Percentiles rank a stretch among this genome's conserved stretches.
Conservation (phyloP, 2,113 vertebrate genomes). For the Peromyscus californicus region DNA sequence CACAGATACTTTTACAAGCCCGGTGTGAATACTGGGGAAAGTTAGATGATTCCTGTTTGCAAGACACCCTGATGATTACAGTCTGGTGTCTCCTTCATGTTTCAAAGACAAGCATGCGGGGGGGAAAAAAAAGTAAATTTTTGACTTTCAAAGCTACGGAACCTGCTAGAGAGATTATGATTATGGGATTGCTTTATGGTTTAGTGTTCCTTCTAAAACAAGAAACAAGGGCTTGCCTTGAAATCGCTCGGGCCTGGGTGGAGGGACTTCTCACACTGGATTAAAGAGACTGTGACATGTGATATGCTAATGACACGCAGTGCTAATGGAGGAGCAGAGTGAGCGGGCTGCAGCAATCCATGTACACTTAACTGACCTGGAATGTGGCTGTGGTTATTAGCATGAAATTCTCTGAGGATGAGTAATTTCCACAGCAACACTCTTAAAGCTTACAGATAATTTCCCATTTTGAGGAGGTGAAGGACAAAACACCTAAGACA, state of each 20-base stretch:
- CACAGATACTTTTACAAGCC: neutral
- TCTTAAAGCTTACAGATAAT: constrained; percentile 66
- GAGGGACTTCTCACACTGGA: constrained; percentile 12
- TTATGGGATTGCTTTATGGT: neutral
- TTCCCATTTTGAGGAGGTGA: constrained; percentile 66
- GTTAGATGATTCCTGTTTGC: neutral
- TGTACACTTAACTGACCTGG: constrained; percentile 73
- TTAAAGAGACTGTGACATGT: neutral
- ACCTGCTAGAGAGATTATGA: neutral
- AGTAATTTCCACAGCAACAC: constrained; percentile 65
- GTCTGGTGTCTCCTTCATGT: neutral
- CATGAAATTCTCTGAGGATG: constrained; percentile 69
- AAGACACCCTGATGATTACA: neutral
- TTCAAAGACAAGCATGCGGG: neutral
- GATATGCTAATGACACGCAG: constrained; percentile 28
- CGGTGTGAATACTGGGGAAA: neutral
- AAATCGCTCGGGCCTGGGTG: neutral
- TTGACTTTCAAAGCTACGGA: neutral
- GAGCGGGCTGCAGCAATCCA: constrained; percentile 42
- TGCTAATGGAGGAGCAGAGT: constrained; percentile 25
- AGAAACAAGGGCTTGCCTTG: constrained; percentile 39
- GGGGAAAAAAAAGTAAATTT: neutral
- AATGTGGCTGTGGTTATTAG: constrained; percentile 71
- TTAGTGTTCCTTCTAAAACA: constrained; percentile 47
- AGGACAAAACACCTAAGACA: constrained; percentile 15